Evolutionary conservation across 2,113 vertebrate genomes (phyloP), one percentile per base, ranked within the genome.

Genomic region (Geococcyx californianus): DNA sequence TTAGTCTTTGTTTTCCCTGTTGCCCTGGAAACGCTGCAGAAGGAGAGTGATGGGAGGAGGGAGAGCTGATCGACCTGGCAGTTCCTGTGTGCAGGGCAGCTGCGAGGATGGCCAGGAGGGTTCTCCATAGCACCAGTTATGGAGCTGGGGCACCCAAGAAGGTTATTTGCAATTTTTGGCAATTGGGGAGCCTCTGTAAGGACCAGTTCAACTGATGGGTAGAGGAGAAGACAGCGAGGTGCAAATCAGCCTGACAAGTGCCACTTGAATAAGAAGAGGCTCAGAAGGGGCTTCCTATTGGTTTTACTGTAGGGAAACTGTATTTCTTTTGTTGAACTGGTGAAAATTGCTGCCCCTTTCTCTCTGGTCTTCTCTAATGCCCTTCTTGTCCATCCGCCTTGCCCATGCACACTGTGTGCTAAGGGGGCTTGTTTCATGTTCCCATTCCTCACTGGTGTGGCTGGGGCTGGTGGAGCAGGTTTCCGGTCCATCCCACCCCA

Each of bases 21-120:
- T 97, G 60, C 86, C 94, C 93, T 97, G 96, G 95, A 94, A 97
- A 96, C 94, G 25, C 51, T 36, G 59, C 55, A 74, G 89, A 75
- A 75, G 87, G 74, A 21, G 44, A 68, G 87, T 18, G 84, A 85
- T 82, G 77, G 94, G 91, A 96, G 89, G 79, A 89, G 74, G 80
- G 59, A 73, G 76, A 63, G 49, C 92, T 34, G 31, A 87, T 69
- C 24, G n/a, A 82, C 72, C 89, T 84, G 90, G 89, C 13, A 13
- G 73, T 67, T 79, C 58, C 66, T 26, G 8, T 52, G 83, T 94
- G 34, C 9, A 31, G 56, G 77, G 73, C 24, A 16, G 28, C 68
- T 16, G 29, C 16, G 44, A n/a, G 94, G 80, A 70, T 34, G 25
- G 31, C 33, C 23, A 29, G 70, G 83, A 33, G 78, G 47, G 77